These are phyloP conservation scores for Perizoma affinitatum DNA, from an alignment of 2,888 invertebrate species.

Conservation along the genomic window DNA sequence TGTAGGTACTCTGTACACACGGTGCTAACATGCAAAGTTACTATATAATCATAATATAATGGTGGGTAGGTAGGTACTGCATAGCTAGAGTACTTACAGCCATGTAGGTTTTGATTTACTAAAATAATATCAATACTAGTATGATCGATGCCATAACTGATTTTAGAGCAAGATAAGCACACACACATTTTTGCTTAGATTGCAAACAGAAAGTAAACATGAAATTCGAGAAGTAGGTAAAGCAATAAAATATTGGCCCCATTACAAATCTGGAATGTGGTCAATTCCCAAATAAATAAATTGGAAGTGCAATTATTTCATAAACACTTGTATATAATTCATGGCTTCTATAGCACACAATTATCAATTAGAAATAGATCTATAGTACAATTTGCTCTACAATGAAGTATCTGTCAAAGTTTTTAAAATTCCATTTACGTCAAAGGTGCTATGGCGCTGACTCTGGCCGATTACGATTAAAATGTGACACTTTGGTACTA, in stretches of 20 bases:
- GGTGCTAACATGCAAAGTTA: background rate
- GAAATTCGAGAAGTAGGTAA: constrained; percentile 15
- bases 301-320: constrained; percentile 71
- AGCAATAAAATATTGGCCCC: constrained; percentile 10
- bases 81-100: background rate
- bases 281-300: constrained; percentile 42
- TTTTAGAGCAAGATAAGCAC: background rate
- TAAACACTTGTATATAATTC: constrained; percentile 48
- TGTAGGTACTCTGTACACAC: constrained; percentile 1
- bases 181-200: background rate
- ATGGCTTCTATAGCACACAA: constrained; percentile 56
- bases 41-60: too few species aligned
- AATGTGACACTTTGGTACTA: constrained; percentile 61
- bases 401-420: constrained; percentile 45
- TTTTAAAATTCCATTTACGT: constrained; percentile 37
- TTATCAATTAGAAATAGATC: constrained; percentile 49
- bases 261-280: constrained; percentile 47
- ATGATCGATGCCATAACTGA: too few species aligned
- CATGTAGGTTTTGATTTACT: background rate
- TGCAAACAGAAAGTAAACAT: constrained; percentile 2
- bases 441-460: constrained; percentile 35
- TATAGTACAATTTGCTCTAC: constrained; percentile 52
- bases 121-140: background rate
- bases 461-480: constrained; percentile 42
- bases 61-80: too few species aligned